Evolutionary conservation across 2,888 invertebrate genomes (phyloP), one percentile per base, ranked within the genome.

Genomic region (Alsophila aescularia): DNA sequence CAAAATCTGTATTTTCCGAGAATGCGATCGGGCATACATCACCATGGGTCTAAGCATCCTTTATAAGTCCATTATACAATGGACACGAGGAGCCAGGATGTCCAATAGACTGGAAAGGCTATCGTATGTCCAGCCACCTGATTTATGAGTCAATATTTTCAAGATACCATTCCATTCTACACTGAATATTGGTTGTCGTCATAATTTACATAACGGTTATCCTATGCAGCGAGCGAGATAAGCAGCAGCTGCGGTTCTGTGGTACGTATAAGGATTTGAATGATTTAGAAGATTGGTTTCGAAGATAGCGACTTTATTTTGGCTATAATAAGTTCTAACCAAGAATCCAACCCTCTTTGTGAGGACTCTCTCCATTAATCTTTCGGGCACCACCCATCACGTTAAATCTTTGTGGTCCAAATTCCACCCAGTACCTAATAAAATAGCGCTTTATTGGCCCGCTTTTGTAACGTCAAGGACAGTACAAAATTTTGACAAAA

Each of bases 141-240:
- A 86, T 85, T 85, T 85, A 85, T 85, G 70, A 61, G 70, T 70
- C 70, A 76, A 81, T 82, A 83, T 82, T 81, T 79, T 75, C 70
- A 69, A 67, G 63, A 75, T 70, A 72, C 70, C 70, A 73, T 79
- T 73, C 66, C 59, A 59, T 58, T 68, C 67, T 70, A 69, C 66
- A 63, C 47, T 62, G 66, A 70, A 67, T 67, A 70, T 69, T 64
- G 73, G 69, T 72, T 73, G 73, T 73, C 73, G 68, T 70, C 71
- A 73, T 80, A 77, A 77, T 80, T 79, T 78, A 78, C 70, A 73
- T 70, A 65, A 64, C 50, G 54, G 58, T 61, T 60, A 62, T 59
- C 55, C 45, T 41, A 50, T 55, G 49, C 55, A 44, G 49, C 35
- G 41, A 15, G 21, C 29, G 24, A 32, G 54, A 49, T 49, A 55